Evolutionary conservation across 2,113 vertebrate species (phyloP).

Genomic region (Geococcyx californianus): DNA sequence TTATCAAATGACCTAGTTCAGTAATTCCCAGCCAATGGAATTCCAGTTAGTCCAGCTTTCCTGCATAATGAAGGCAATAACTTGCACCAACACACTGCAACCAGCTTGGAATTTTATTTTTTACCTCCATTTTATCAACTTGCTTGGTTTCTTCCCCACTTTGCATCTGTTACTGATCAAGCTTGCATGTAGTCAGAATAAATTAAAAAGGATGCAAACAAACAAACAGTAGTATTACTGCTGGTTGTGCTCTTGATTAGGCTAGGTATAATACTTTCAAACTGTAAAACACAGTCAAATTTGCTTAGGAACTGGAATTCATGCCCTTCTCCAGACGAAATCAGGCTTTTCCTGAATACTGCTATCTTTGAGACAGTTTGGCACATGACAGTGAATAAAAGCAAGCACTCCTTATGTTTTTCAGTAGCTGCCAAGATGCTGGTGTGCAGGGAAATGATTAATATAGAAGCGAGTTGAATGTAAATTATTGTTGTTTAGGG

Average conservation of each 20-base stretch:
- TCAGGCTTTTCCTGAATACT: constrained; percentile 62
- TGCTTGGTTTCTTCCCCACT: constrained; percentile 28
- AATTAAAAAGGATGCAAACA: constrained; percentile 29
- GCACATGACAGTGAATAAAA: constrained; percentile 70
- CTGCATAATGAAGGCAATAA: not conserved
- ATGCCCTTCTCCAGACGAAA: constrained; percentile 46
- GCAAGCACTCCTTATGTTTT: constrained; percentile 71
- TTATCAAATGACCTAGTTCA: constrained; percentile 22
- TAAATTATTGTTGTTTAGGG: constrained; percentile 64
- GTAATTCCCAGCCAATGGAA: not conserved
- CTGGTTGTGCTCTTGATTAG: constrained; percentile 4
- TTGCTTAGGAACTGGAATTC: constrained; percentile 41
- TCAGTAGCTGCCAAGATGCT: constrained; percentile 70
- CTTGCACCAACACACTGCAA: not conserved
- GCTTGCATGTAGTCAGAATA: constrained; percentile 18
- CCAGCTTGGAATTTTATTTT: not conserved
- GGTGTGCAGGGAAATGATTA: constrained; percentile 71
- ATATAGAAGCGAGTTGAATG: constrained; percentile 64
- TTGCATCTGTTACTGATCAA: constrained; percentile 48
- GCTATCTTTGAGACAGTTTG: constrained; percentile 70
- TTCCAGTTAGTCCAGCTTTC: not conserved
- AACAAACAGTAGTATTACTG: not conserved
- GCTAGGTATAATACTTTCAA: constrained; percentile 36
- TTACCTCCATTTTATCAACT: constrained; percentile 11
- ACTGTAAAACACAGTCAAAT: not conserved